A percentile compares a stretch with the other conserved stretches of the same genome.
Conservation (phyloP, 2,797 vertebrate genomes). For the Pseudochromis fuscus region DNA sequence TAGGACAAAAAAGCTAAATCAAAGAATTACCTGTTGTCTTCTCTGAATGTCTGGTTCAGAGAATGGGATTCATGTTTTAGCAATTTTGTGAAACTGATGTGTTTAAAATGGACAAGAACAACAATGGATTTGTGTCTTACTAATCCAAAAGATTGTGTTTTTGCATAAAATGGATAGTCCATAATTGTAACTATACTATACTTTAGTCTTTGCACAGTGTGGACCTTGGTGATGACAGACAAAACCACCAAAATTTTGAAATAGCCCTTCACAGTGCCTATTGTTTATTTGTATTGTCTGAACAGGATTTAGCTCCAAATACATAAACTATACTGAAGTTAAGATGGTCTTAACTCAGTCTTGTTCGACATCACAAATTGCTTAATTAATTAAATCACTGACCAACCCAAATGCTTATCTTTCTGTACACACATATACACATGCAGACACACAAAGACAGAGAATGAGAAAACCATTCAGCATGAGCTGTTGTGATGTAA, state of each 20-base stretch:
- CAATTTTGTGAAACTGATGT: too few relatives aligned
- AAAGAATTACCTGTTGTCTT: too few relatives aligned
- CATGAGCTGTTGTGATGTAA: slow-evolving; percentile 78
- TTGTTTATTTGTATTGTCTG: background rate
- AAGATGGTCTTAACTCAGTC: slow-evolving; percentile 12
- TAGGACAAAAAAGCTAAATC: too few relatives aligned
- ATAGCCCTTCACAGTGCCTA: background rate
- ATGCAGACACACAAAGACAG: slow-evolving; percentile 29
- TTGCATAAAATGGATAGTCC: too few relatives aligned
- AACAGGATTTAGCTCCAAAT: background rate
- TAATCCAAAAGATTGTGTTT: too few relatives aligned
- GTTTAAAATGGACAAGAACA: too few relatives aligned
- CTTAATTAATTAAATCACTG: slow-evolving; percentile 51
- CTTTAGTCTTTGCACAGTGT: too few relatives aligned
- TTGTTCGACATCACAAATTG: slow-evolving; percentile 26
- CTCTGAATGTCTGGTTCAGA: too few relatives aligned
- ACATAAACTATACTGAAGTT: background rate
- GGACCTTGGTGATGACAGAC: background rate
- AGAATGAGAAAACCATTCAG: slow-evolving; percentile 64
- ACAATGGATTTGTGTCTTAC: too few relatives aligned
- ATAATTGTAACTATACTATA: too few relatives aligned
- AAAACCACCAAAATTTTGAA: background rate
- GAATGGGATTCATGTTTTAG: too few relatives aligned
- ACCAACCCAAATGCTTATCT: slow-evolving; percentile 48
- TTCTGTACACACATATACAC: slow-evolving; percentile 17